Percentiles rank a stretch among this genome's conserved stretches.
Evolutionary conservation across 2,113 vertebrate genomes (phyloP).

Genomic region (Hyperopisus bebe): DNA sequence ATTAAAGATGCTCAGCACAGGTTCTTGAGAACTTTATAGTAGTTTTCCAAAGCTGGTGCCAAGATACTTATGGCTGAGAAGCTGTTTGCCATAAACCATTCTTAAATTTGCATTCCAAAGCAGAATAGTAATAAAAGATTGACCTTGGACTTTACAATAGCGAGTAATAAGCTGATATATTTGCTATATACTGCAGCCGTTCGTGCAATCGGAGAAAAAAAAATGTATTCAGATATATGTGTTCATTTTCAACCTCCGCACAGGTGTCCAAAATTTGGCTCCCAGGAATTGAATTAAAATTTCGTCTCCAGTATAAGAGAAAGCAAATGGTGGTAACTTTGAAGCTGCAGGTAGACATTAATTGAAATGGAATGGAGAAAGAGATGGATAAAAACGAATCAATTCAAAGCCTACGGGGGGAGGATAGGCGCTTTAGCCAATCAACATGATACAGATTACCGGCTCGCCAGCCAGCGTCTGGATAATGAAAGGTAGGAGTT

Average conservation of each 20-base stretch:
- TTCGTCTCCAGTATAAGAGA: not conserved
- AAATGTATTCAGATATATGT: not conserved
- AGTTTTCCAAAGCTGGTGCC: constrained; percentile 6
- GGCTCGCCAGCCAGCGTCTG: not conserved
- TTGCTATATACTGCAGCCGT: not conserved
- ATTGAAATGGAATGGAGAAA: constrained; percentile 3
- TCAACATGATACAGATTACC: not conserved
- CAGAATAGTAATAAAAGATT: not conserved
- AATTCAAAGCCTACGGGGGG: not conserved
- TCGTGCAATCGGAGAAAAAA: not conserved
- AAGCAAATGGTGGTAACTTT: not conserved
- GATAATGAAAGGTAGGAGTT: not conserved
- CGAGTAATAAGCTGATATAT: constrained; percentile 3
- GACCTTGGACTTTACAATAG: not conserved
- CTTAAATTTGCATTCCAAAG: constrained; percentile 9
- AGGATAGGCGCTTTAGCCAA: not conserved
- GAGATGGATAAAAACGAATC: not conserved
- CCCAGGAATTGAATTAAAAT: not conserved
- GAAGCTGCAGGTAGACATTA: not conserved
- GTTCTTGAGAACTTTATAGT: not conserved
- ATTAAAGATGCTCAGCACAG: not conserved
- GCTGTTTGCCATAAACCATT: not conserved
- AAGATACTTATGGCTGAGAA: not conserved
- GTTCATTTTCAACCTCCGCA: not conserved
- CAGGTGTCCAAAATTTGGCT: not conserved